phyloP scores from a whole-genome alignment of 2,888 invertebrate species.

The Pilophorus perplexus region DNA sequence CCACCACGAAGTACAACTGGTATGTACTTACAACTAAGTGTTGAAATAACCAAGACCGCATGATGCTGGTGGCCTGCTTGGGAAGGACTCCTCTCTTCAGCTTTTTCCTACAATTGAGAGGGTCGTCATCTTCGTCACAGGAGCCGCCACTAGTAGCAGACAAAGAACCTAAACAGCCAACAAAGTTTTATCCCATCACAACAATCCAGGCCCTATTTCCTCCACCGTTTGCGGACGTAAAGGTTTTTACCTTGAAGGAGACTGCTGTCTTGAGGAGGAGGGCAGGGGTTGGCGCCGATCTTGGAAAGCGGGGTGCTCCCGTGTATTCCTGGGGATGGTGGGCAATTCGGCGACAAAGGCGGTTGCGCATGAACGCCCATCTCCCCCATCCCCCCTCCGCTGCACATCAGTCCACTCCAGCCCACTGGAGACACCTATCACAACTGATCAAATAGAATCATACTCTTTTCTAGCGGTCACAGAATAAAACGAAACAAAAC shows the following conservation, averaged over 20 bases:
- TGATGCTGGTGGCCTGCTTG: constrained; percentile 91
- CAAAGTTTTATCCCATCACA: no score
- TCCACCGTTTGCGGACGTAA: constrained; percentile 63
- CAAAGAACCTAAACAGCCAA: constrained; percentile 58
- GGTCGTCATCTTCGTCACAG: constrained; percentile 53
- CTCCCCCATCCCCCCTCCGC: constrained; percentile 43
- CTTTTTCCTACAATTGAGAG: constrained; percentile 56
- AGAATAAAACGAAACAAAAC: constrained; percentile 32
- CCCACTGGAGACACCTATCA: constrained; percentile 47
- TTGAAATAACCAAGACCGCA: constrained; percentile 95
- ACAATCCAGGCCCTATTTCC: no score
- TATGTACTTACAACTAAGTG: constrained; percentile 78
- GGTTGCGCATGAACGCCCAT: constrained; percentile 49
- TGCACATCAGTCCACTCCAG: constrained; percentile 45
- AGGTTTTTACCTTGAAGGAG: constrained; percentile 58
- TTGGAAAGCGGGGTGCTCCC: constrained; percentile 84
- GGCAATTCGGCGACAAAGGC: constrained; percentile 48
- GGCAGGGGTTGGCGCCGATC: constrained; percentile 72
- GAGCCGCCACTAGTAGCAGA: constrained; percentile 63
- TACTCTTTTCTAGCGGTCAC: constrained; percentile 43
- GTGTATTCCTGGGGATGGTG: constrained; percentile 60
- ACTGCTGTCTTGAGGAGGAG: constrained; percentile 56
- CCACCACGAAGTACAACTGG: background rate
- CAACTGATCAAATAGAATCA: constrained; percentile 48
- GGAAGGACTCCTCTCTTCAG: constrained; percentile 89